Evolutionary conservation across 1,140 invertebrate species (phyloP).

Genomic region (Lucilia sericata): DNA sequence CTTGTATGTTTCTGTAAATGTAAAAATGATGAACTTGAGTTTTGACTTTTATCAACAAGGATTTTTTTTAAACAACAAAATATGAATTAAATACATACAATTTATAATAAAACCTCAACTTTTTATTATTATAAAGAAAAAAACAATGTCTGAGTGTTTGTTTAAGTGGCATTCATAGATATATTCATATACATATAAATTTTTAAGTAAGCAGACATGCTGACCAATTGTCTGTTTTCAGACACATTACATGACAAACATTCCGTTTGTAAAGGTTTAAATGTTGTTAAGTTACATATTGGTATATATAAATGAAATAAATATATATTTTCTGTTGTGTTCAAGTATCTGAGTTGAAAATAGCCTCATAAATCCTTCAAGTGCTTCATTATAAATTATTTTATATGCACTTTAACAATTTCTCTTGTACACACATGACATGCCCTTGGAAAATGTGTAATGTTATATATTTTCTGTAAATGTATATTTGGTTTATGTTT

Average conservation of each 20-base stretch:
- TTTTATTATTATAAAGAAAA: neutral
- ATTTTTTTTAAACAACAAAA: neutral
- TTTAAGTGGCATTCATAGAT: neutral
- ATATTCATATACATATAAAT: neutral
- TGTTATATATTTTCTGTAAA: neutral
- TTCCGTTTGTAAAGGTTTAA: no score
- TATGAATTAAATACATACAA: neutral
- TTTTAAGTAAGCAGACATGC: neutral
- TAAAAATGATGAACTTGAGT: slow-evolving; percentile 18
- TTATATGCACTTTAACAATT: slow-evolving; percentile 38
- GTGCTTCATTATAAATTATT: slow-evolving; percentile 42
- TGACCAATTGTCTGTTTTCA: no score
- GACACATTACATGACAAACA: no score
- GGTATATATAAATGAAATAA: neutral
- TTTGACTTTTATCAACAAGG: neutral
- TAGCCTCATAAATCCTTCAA: slow-evolving; percentile 42
- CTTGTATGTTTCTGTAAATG: no score
- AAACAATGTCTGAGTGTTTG: neutral
- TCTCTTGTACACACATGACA: neutral
- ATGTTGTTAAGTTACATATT: neutral
- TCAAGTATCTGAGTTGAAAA: slow-evolving; percentile 17
- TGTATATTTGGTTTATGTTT: neutral
- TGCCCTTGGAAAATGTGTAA: neutral
- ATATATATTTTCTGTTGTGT: neutral
- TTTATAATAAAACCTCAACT: neutral